Conservation (phyloP, 1,140 invertebrate genomes). For the Papilio xuthus region DNA sequence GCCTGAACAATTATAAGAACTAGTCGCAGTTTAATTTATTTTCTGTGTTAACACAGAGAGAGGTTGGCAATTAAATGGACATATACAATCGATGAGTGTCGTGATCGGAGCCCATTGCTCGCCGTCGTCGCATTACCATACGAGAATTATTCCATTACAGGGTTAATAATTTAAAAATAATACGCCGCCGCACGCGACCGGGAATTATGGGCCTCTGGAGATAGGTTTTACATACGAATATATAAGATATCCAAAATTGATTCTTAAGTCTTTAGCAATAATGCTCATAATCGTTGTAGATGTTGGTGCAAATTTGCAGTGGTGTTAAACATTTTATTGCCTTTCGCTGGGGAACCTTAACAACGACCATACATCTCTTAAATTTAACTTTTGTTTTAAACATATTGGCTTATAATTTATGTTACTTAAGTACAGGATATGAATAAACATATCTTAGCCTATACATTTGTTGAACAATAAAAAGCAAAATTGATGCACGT, state of each 20-base stretch:
- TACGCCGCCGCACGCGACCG: constrained; percentile 62
- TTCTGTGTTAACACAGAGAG: constrained; percentile 40
- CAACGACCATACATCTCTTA: constrained; percentile 40
- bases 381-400: constrained; percentile 38
- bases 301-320: constrained; percentile 48
- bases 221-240: constrained; percentile 43
- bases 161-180: constrained; percentile 74
- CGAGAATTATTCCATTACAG: constrained; percentile 68
- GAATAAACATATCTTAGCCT: background rate
- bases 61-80: constrained; percentile 42
- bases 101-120: constrained; percentile 59
- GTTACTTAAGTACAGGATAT: background rate
- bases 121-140: constrained; percentile 59
- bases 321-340: constrained; percentile 59
- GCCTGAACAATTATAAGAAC: background rate
- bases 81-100: constrained; percentile 46
- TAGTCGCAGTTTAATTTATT: constrained; percentile 17
- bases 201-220: constrained; percentile 65
- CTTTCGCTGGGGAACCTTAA: constrained; percentile 42
- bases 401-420: constrained; percentile 9
- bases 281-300: constrained; percentile 12
- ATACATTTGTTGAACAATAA: background rate
- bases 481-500: background rate
- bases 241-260: constrained; percentile 2
- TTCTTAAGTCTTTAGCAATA: constrained; percentile 1